These are phyloP conservation scores for Oncorhynchus masou DNA, from an alignment of 2,113 vertebrate genomes.

Conservation along the genomic window DNA sequence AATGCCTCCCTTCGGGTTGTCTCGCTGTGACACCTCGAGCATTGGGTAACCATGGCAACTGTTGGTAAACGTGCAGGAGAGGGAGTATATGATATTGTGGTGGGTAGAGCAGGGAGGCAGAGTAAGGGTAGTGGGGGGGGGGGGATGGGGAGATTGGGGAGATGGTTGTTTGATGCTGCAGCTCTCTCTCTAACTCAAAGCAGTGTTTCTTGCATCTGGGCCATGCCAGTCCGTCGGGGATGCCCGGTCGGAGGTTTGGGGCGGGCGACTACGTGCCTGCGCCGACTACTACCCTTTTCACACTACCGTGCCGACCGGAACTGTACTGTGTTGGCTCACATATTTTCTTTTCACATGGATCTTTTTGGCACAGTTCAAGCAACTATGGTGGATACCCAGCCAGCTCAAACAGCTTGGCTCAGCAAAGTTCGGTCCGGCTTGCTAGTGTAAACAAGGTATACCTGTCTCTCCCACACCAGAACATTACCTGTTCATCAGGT, in stretches of 20 bases:
- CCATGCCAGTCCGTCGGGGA: conserved; percentile 68
- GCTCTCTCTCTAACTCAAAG: conserved; percentile 61
- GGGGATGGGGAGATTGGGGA: not conserved
- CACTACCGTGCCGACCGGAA: conserved; percentile 4
- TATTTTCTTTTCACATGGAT: not conserved
- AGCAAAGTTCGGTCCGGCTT: too few relatives aligned
- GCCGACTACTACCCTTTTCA: conserved; percentile 54
- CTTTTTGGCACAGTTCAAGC: too few relatives aligned
- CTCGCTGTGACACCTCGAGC: conserved; percentile 64
- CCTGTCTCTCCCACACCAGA: too few relatives aligned
- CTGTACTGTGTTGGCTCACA: not conserved
- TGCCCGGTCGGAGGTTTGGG: conserved; percentile 50
- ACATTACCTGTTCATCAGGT: too few relatives aligned
- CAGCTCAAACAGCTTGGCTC: too few relatives aligned
- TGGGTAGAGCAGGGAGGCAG: conserved; percentile 27
- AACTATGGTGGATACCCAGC: too few relatives aligned
- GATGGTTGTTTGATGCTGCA: conserved; percentile 72
- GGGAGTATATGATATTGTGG: conserved; percentile 68
- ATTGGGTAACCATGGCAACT: conserved; percentile 72
- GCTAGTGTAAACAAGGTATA: too few relatives aligned
- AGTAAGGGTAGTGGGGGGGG: conserved; percentile 44
- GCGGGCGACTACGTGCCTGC: not conserved
- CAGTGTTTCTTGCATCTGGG: conserved; percentile 76
- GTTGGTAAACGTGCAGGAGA: conserved; percentile 69
- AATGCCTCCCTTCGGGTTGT: conserved; percentile 71